These are phyloP conservation scores for Unio pictorum DNA, from an alignment of 2,888 invertebrate species.

Conservation along the genomic window DNA sequence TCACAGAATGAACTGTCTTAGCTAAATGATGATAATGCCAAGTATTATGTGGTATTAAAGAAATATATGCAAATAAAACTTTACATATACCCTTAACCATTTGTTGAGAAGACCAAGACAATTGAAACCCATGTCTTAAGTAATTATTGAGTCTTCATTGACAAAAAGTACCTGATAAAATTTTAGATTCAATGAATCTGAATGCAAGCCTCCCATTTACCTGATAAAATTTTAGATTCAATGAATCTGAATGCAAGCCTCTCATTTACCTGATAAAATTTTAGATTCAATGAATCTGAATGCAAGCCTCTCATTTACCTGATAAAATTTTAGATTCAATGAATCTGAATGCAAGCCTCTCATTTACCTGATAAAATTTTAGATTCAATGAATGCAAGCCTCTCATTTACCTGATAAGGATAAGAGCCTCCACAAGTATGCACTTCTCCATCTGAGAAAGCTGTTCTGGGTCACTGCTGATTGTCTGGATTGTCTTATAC, in stretches of 20 bases:
- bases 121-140: no score
- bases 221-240: constrained; percentile 52
- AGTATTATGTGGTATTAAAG: no score
- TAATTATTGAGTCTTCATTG: no score
- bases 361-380: not conserved
- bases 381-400: not conserved
- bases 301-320: not conserved
- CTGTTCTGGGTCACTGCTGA: constrained; percentile 79
- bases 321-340: no score
- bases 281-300: not conserved
- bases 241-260: not conserved
- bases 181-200: not conserved
- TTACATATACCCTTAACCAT: no score
- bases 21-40: no score
- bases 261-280: not conserved
- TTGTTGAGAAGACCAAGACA: no score
- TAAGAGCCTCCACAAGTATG: constrained; percentile 77
- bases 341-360: not conserved
- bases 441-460: constrained; percentile 88
- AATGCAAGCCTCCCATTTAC: constrained; percentile 31
- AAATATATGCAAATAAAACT: no score
- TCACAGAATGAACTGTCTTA: no score
- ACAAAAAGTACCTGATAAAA: no score
- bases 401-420: constrained; percentile 65
- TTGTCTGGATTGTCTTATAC: constrained; percentile 81